A percentile compares a stretch with the other conserved stretches of the same genome.
These are phyloP conservation scores for Tanypteryx hageni DNA, from an alignment of 2,888 invertebrate genomes.

Conservation along the genomic window DNA sequence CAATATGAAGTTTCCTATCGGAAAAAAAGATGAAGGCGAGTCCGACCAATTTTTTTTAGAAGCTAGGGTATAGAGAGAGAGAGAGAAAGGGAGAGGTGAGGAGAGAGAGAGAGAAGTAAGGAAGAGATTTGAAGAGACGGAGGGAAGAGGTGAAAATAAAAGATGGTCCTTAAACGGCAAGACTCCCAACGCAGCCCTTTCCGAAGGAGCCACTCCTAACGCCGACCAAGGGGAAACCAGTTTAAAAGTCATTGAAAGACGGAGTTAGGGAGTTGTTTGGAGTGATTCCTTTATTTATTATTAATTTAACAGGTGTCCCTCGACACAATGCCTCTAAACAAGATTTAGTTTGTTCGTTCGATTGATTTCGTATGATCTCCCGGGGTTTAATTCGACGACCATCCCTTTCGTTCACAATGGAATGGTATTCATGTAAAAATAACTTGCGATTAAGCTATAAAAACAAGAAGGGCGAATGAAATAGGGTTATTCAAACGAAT, in stretches of 20 bases:
- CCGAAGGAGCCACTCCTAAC: not conserved
- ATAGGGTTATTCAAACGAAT: too few species aligned
- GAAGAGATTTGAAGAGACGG: not conserved
- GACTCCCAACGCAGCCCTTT: not conserved
- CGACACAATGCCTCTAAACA: not conserved
- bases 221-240: not conserved
- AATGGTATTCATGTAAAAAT: too few species aligned
- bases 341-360: not conserved
- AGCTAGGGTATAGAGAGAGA: not conserved
- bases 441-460: too few species aligned
- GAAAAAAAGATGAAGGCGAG: not conserved
- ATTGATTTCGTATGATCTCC: too few species aligned
- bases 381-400: too few species aligned
- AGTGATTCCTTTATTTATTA: not conserved
- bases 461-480: too few species aligned
- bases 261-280: not conserved
- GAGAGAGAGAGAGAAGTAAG: not conserved
- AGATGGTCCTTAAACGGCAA: slow-evolving; percentile 11
- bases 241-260: not conserved
- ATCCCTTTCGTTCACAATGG: too few species aligned
- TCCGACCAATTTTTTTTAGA: not conserved
- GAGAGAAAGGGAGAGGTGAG: not conserved
- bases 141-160: not conserved
- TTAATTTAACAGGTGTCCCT: not conserved
- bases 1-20: slow-evolving; percentile 28